Evolutionary conservation across 2,888 invertebrate species (phyloP).

Genomic region (Trachelus iudaicus): DNA sequence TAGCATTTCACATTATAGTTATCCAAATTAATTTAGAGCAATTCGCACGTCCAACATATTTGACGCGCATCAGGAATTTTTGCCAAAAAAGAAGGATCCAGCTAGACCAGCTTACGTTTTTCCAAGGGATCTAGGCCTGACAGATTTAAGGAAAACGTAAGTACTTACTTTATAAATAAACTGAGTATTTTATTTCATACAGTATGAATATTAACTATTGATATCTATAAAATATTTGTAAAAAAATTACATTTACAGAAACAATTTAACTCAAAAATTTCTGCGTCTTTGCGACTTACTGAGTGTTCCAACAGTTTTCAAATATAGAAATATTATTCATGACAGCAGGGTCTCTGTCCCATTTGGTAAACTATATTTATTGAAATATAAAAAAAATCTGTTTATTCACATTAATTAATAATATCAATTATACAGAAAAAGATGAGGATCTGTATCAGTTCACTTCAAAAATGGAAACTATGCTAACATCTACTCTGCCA

Average conservation of each 20-base stretch:
- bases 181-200: background rate
- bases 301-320: slow-evolving; percentile 69
- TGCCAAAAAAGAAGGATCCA: slow-evolving; percentile 79
- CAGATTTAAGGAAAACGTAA: slow-evolving; percentile 77
- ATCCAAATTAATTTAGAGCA: slow-evolving; percentile 54
- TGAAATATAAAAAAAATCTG: slow-evolving; percentile 1
- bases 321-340: slow-evolving; percentile 71
- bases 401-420: background rate
- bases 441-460: slow-evolving; percentile 74
- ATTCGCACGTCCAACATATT: slow-evolving; percentile 76
- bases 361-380: slow-evolving; percentile 59
- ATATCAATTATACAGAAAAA: slow-evolving; percentile 62
- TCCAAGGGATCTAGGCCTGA: slow-evolving; percentile 81
- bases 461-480: slow-evolving; percentile 73
- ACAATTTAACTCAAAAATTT: slow-evolving; percentile 74
- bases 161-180: slow-evolving; percentile 32
- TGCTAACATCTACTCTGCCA: slow-evolving; percentile 74
- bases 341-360: slow-evolving; percentile 71
- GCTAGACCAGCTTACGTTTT: slow-evolving; percentile 78
- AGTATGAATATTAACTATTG: background rate
- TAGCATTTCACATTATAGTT: slow-evolving; percentile 2
- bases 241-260: slow-evolving; percentile 67
- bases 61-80: slow-evolving; percentile 82
- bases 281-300: slow-evolving; percentile 76
- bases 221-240: background rate